Base-by-base conservation (phyloP, 2,888 invertebrate genomes). In the Watsonalla cultraria region DNA sequence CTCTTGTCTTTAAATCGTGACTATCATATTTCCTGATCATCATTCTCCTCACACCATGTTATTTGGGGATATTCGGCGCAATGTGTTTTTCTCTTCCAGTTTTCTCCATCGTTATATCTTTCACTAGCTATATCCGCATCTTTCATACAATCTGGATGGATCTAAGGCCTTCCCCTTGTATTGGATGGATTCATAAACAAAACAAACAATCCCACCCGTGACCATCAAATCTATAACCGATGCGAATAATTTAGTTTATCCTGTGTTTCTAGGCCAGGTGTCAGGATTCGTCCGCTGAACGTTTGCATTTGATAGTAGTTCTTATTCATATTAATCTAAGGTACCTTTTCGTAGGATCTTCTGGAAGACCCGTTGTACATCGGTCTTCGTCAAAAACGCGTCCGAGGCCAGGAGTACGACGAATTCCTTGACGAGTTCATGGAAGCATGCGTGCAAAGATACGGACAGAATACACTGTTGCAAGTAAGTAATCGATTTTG, bases 351-450 rank as follows among this genome's bases (percentile, higher is more conserved):
- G 6, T 80, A 95, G 95, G 94, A 94, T 76, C 92, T 98, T 5
- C 88, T 98, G 42, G 95, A 97, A 80, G 99, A 99, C 91, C 98
- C 98, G 0, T 91, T 98, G 53, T 99, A 99, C 84, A 97, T 98
- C 70, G 99, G 99, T 33, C 87, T 99, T 51, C 92, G 97, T 52
- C 97, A 98, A 74, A 94, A 94, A 62, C 93, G 99, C 55, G 94
- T 94, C 0, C 93, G 94, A 14, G 99, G 99, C 2, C 91, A 93
- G 53, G 94, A 95, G 61, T 99, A 99, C 82, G 98, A 98, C 72
- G 95, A 96, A 13, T 95, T 99, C 62, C 93, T 99, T 55, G 98
- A 99, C 70, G 99, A 99, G 85, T 99, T 99, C 81, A 99, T 99
- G 99, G 92, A 95, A 70, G 98, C 97, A 0, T 96, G 96, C 51